A percentile compares a stretch with the other conserved stretches of the same genome.
Conservation (phyloP, 2,888 invertebrate species). For the Eutolmus rufibarbis region DNA sequence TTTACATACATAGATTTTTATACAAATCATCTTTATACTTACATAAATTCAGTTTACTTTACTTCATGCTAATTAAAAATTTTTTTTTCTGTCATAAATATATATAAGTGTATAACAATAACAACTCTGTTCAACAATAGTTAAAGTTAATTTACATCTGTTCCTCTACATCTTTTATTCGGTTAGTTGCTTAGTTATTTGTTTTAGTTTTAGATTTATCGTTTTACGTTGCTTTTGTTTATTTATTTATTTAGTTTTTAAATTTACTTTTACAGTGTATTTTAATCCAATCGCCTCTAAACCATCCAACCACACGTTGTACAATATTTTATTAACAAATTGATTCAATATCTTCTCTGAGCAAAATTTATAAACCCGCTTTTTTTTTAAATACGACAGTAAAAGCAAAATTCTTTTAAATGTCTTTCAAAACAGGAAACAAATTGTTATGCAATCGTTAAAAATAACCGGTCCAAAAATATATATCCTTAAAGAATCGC, state of each 20-base stretch:
- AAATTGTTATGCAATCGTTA: not conserved
- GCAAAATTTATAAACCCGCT: not conserved
- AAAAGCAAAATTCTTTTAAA: not conserved
- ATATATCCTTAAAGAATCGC: not conserved
- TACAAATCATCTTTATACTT: not conserved
- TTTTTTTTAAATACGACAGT: not conserved
- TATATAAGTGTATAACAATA: constrained; percentile 48
- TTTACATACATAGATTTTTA: constrained; percentile 1
- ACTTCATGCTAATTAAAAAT: constrained; percentile 26
- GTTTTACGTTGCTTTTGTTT: not conserved
- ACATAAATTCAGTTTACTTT: constrained; percentile 11
- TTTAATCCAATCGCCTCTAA: not conserved
- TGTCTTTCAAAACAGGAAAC: not conserved
- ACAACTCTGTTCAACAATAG: constrained; percentile 49
- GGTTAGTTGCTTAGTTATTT: constrained; percentile 1
- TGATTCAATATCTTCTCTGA: not conserved
- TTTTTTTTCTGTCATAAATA: constrained; percentile 42
- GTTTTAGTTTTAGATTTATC: constrained; percentile 9
- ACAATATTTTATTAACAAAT: not conserved
- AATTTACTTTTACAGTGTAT: not conserved
- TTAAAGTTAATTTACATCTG: constrained; percentile 37
- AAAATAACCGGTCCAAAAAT: not conserved
- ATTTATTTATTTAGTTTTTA: not conserved
- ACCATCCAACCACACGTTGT: not conserved
- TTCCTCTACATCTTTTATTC: constrained; percentile 2